Conservation (phyloP, 2,888 invertebrate species). For the Lottia scabra region DNA sequence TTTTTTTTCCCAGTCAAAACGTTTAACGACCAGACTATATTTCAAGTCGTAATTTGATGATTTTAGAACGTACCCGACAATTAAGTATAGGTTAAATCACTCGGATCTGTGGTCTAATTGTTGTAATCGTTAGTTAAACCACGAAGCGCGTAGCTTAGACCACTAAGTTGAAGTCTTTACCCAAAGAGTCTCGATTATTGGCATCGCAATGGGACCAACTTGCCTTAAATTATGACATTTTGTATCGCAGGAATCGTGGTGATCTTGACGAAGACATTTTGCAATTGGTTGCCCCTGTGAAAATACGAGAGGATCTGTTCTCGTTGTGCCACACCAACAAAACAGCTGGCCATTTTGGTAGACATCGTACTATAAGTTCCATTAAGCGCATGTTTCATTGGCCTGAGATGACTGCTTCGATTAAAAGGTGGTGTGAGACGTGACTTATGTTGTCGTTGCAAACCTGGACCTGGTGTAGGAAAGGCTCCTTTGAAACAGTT, state of each 20-base stretch:
- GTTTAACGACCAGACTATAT: no score
- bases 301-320: slow-evolving; percentile 21
- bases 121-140: no score
- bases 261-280: slow-evolving; percentile 1
- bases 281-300: slow-evolving; percentile 23
- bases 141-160: no score
- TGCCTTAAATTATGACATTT: slow-evolving; percentile 10
- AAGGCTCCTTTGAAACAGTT: slow-evolving; percentile 28
- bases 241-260: slow-evolving; percentile 16
- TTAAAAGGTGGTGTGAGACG: slow-evolving; percentile 28
- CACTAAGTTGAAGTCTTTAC: slow-evolving; percentile 12
- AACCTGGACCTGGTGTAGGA: slow-evolving; percentile 31
- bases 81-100: no score
- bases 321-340: slow-evolving; percentile 21
- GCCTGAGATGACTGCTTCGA: slow-evolving; percentile 21
- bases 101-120: no score
- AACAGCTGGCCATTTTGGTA: slow-evolving; percentile 31
- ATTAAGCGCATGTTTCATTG: slow-evolving; percentile 30
- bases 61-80: no score
- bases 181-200: slow-evolving; percentile 6
- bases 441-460: slow-evolving; percentile 30
- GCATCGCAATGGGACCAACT: slow-evolving; percentile 27
- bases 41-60: no score
- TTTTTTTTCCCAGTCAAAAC: no score
- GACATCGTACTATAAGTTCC: slow-evolving; percentile 24